Evolutionary conservation across 1,140 invertebrate genomes (phyloP).

Genomic region (Zophobas atratus): DNA sequence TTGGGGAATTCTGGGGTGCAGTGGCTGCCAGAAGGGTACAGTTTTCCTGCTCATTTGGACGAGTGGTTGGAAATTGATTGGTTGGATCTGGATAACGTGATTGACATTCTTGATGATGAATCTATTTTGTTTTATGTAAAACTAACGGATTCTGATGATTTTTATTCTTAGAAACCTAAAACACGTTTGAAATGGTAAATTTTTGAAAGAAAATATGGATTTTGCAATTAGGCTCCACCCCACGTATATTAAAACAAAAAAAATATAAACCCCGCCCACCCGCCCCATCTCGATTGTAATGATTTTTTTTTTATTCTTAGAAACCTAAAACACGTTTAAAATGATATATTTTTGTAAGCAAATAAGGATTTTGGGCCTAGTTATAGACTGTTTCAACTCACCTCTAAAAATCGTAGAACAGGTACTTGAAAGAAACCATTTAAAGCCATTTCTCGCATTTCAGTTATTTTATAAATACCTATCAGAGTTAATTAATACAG

Average conservation of each 20-base stretch:
- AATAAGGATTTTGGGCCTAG: conserved; percentile 70
- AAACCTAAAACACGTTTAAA: too few species aligned
- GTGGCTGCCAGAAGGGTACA: conserved; percentile 68
- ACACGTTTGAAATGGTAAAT: too few species aligned
- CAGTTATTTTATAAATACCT: conserved; percentile 92
- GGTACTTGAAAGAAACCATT: conserved; percentile 83
- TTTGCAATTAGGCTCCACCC: too few species aligned
- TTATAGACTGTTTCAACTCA: conserved; percentile 87
- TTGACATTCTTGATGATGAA: conserved; percentile 49
- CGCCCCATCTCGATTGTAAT: too few species aligned
- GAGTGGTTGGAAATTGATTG: conserved; percentile 68
- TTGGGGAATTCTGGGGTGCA: conserved; percentile 65
- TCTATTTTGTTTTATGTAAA: conserved; percentile 38
- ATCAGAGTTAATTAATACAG: conserved; percentile 87
- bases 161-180: too few species aligned
- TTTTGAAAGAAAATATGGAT: too few species aligned
- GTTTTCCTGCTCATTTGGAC: conserved; percentile 67
- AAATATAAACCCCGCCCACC: too few species aligned
- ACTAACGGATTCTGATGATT: conserved; percentile 51
- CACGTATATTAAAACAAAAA: too few species aligned
- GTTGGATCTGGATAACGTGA: conserved; percentile 60
- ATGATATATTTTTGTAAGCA: too few species aligned
- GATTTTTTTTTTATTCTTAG: too few species aligned
- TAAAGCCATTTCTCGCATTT: conserved; percentile 85
- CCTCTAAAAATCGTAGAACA: conserved; percentile 85